Percentiles rank a stretch among this genome's conserved stretches.
phyloP scores from a whole-genome alignment of 2,888 invertebrate genomes.

The Patella depressa region DNA sequence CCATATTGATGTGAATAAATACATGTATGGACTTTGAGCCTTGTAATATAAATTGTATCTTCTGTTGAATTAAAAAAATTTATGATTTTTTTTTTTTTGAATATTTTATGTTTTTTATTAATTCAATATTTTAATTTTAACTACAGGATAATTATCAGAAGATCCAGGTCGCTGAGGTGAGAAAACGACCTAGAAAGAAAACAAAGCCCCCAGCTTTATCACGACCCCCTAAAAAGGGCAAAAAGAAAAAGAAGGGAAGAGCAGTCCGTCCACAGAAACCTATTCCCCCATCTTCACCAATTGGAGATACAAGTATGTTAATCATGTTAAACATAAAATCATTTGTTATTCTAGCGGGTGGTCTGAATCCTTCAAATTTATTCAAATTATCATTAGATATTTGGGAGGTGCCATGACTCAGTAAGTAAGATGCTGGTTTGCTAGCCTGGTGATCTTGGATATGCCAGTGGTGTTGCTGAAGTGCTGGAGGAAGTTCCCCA shows the following conservation, averaged over 20 bases:
- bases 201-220: slow-evolving; percentile 72
- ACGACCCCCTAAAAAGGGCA: slow-evolving; percentile 72
- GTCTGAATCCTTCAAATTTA: too few relatives aligned
- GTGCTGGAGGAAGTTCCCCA: too few relatives aligned
- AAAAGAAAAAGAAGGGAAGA: slow-evolving; percentile 76
- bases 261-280: slow-evolving; percentile 72
- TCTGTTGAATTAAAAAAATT: too few relatives aligned
- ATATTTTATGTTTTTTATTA: too few relatives aligned
- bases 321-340: not conserved
- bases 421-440: not conserved
- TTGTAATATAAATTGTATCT: too few relatives aligned
- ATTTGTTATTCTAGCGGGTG: not conserved
- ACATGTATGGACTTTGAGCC: too few relatives aligned
- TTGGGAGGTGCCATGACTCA: not conserved
- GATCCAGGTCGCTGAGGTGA: slow-evolving; percentile 80
- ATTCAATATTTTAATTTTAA: not conserved
- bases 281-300: slow-evolving; percentile 48
- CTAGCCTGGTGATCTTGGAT: not conserved
- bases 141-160: slow-evolving; percentile 85
- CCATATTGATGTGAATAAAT: too few relatives aligned
- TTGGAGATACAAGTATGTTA: slow-evolving; percentile 37
- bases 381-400: not conserved
- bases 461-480: too few relatives aligned
- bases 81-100: too few relatives aligned
- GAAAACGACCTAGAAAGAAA: slow-evolving; percentile 77